Conservation (phyloP, 1,140 invertebrate species). For the Gyrodactylus bullatarudis region DNA sequence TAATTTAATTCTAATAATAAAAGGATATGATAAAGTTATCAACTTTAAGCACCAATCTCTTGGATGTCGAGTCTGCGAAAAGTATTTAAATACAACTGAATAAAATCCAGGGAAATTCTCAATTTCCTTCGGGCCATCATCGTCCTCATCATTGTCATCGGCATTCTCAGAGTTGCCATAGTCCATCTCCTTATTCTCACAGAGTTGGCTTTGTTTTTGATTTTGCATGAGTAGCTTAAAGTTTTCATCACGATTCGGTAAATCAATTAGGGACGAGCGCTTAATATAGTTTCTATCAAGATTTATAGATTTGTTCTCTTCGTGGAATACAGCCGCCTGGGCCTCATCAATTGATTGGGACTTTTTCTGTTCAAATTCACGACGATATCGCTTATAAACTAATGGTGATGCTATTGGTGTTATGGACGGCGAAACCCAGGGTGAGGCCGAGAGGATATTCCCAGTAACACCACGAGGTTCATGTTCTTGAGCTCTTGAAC, state of each 20-base stretch:
- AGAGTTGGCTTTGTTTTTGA: not conserved
- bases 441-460: not conserved
- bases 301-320: no score
- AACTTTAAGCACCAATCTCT: constrained; percentile 61
- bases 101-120: constrained; percentile 45
- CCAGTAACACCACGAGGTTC: not conserved
- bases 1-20: constrained; percentile 19
- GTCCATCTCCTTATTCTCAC: not conserved
- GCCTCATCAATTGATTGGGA: no score
- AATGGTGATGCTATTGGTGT: not conserved
- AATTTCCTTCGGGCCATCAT: not conserved
- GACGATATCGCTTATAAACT: no score
- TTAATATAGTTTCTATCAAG: no score
- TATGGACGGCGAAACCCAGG: not conserved
- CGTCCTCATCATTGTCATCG: not conserved
- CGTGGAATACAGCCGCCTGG: no score
- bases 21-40: constrained; percentile 97
- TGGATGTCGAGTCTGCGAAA: constrained; percentile 46
- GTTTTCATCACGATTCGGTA: not conserved
- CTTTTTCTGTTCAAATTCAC: no score
- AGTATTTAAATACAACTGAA: constrained; percentile 32
- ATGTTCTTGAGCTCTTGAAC: no score
- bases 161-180: not conserved
- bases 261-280: no score
- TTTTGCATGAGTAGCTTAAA: not conserved